These are phyloP conservation scores for Zeugodacus cucurbitae DNA, from an alignment of 1,140 invertebrate species.

Conservation along the genomic window DNA sequence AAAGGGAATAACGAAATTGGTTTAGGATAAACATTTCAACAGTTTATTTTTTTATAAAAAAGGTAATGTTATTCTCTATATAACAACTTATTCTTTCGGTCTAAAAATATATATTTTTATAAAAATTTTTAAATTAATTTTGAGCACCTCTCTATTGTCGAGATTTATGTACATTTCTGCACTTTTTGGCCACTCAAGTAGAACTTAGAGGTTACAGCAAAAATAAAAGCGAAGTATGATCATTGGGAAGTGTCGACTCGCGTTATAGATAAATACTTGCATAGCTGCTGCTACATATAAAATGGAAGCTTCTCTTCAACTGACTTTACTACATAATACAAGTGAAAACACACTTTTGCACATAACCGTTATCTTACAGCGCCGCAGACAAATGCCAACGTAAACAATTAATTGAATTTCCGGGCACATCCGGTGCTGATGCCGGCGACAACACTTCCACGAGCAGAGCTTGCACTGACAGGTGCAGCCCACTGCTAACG, in stretches of 20 bases:
- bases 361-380: background rate
- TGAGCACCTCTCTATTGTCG: too few species aligned
- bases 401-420: constrained; percentile 42
- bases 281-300: background rate
- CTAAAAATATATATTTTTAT: too few species aligned
- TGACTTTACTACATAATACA: background rate
- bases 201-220: background rate
- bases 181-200: too few species aligned
- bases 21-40: too few species aligned
- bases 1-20: too few species aligned
- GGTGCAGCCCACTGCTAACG: background rate
- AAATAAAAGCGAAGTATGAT: background rate
- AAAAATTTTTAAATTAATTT: too few species aligned
- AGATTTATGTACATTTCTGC: too few species aligned
- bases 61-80: too few species aligned
- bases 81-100: too few species aligned
- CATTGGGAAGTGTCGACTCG: background rate
- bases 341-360: background rate
- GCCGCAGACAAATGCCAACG: constrained; percentile 34
- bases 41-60: too few species aligned
- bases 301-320: too few species aligned
- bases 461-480: background rate
- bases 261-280: background rate
- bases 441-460: background rate
- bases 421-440: constrained; percentile 36